A percentile compares a stretch with the other conserved stretches of the same genome.
Conservation (phyloP, 2,797 vertebrate genomes). For the Parotocinclus haroldoi region DNA sequence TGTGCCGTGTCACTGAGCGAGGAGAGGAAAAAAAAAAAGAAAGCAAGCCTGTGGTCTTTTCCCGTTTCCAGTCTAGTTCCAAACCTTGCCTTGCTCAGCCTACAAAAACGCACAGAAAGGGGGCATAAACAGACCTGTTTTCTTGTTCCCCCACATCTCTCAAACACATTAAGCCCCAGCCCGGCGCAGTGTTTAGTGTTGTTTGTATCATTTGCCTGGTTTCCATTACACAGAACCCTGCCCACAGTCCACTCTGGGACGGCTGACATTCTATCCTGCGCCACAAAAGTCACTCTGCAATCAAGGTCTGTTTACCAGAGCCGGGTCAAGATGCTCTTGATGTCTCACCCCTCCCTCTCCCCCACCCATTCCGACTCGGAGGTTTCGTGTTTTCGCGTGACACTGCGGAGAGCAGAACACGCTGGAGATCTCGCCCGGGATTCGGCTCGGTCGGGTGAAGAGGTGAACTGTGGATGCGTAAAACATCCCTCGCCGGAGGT, state of each 20-base stretch:
- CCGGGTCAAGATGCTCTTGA: conserved; percentile 39
- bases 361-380: background rate
- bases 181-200: conserved; percentile 36
- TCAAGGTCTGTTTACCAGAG: conserved; percentile 39
- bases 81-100: conserved; percentile 18
- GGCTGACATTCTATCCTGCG: conserved; percentile 38
- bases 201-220: conserved; percentile 49
- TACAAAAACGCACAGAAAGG: conserved; percentile 24
- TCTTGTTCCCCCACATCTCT: conserved; percentile 37
- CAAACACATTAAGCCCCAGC: conserved; percentile 37
- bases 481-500: conserved; percentile 26
- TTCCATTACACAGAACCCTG: conserved; percentile 47
- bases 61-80: too few species aligned
- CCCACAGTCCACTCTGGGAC: conserved; percentile 43
- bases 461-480: conserved; percentile 19
- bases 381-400: too few species aligned
- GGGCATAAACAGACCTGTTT: conserved; percentile 33
- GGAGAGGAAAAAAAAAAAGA: conserved; percentile 15
- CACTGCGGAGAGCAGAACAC: too few species aligned
- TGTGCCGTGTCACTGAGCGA: conserved; percentile 37
- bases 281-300: conserved; percentile 44
- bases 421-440: too few species aligned
- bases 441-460: too few species aligned
- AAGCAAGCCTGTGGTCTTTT: conserved; percentile 24
- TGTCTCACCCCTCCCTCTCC: conserved; percentile 21